Evolutionary conservation across 2,888 invertebrate genomes (phyloP), one percentile per base, ranked within the genome.

Genomic region (Altica lythri): DNA sequence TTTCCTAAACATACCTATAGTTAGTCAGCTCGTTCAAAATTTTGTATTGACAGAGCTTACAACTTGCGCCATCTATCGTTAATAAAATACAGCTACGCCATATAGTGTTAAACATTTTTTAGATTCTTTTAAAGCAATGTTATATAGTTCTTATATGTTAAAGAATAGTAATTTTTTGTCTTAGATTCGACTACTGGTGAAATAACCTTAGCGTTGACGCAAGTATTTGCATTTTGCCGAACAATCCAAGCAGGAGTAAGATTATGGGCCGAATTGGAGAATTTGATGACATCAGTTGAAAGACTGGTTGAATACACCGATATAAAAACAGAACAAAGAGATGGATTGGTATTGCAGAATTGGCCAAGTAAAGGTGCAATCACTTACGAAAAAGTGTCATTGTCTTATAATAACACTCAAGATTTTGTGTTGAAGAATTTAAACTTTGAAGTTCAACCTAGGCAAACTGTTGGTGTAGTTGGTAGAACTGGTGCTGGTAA

Each of bases 221-320:
- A 90, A 71, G 86, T 89, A 9, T 86, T 90, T 75, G 83, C 85
- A 0, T 79, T 91, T 52, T 88, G 89, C 0, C 88, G 88, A 8
- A 74, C 78, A 74, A 64, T 84, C 63, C 82, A 83, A 68, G 83
- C 82, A 81, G 81, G 80, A 2, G 78, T 84, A 25, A 80, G 95
- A 1, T 94, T 95, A 75, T 92, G 92, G 66, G 91, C 95, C 0
- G 95, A 95, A 73, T 73, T 76, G 3, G 77, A 77, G 72, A 92
- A 90, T 69, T 87, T 86, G 64, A 90, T 92, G 91, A 92, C 90
- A 2, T 88, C 90, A 5, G 94, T 95, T 0, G 96, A 97, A 76
- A 83, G 94, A 73, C 81, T 89, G 0, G 32, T 72, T 27, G 76
- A 75, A 59, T 75, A 76, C 47, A 69, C 80, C 1, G 73, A 79